Percentiles rank a stretch among this genome's conserved stretches.
phyloP scores from a whole-genome alignment of 1,140 invertebrate genomes.

The Prorops nasuta region DNA sequence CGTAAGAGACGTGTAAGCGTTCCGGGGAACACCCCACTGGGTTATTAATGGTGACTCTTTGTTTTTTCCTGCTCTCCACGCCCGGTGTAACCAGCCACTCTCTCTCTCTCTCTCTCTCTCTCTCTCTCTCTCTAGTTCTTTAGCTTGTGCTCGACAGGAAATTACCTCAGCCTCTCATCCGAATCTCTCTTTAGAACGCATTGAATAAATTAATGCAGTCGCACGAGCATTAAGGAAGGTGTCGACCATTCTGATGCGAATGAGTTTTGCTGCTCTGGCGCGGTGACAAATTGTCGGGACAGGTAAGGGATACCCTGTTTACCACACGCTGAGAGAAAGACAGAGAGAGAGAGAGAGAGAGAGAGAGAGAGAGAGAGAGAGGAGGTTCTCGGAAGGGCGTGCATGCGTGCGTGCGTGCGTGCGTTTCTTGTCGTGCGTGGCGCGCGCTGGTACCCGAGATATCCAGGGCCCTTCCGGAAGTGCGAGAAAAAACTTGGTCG shows the following conservation, averaged over 20 bases:
- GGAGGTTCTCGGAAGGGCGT: no score
- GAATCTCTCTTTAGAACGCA: conserved; percentile 14
- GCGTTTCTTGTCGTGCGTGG: no score
- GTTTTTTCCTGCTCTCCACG: conserved; percentile 37
- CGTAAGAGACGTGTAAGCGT: conserved; percentile 41
- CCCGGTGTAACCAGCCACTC: no score
- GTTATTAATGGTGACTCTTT: conserved; percentile 48
- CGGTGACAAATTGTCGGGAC: conserved; percentile 38
- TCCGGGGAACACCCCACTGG: conserved; percentile 41
- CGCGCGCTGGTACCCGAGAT: no score
- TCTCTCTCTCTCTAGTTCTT: no score
- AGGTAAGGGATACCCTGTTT: conserved; percentile 36
- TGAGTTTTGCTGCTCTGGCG: conserved; percentile 25
- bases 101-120: background rate
- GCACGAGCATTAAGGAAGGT: conserved; percentile 36
- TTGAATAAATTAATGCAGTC: conserved; percentile 41
- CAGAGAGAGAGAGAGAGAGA: no score
- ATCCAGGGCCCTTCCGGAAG: no score
- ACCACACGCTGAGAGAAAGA: conserved; percentile 5
- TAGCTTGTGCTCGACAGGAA: background rate
- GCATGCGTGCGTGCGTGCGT: no score
- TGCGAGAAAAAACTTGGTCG: no score
- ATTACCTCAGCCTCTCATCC: no score
- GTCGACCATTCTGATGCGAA: conserved; percentile 40
- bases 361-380: no score